Conservation (phyloP, 2,113 vertebrate genomes). For the Jacana jacana region DNA sequence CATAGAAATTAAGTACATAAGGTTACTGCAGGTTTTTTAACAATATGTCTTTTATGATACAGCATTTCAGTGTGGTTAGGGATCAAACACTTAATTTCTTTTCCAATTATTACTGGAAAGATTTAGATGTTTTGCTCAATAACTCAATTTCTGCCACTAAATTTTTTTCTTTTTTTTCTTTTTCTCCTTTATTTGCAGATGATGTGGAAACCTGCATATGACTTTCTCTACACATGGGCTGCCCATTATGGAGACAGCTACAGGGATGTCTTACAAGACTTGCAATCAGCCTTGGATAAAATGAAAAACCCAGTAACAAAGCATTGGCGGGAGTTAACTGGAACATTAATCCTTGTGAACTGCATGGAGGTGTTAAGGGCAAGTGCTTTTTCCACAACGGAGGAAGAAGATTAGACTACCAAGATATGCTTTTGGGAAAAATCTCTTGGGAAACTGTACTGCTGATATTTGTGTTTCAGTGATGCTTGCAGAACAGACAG, state of each 20-base stretch:
- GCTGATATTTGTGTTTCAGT: neutral
- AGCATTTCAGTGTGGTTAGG: neutral
- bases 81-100: neutral
- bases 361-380: slow-evolving; percentile 85
- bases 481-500: neutral
- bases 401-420: slow-evolving; percentile 55
- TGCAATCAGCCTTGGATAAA: slow-evolving; percentile 90
- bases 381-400: slow-evolving; percentile 76
- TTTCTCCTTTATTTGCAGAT: slow-evolving; percentile 71
- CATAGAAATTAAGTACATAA: neutral
- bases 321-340: slow-evolving; percentile 92
- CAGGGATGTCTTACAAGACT: slow-evolving; percentile 90
- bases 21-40: neutral
- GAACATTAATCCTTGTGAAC: slow-evolving; percentile 88
- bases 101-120: neutral
- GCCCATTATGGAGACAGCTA: slow-evolving; percentile 86
- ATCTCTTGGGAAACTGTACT: neutral
- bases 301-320: slow-evolving; percentile 95
- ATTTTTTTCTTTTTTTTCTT: neutral
- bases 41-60: neutral
- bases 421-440: neutral
- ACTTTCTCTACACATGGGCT: slow-evolving; percentile 93
- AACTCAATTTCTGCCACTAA: neutral
- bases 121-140: neutral
- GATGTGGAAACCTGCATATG: slow-evolving; percentile 99